Evolutionary conservation across 2,888 invertebrate genomes (phyloP).

Genomic region (Gisinianus flammeolus): DNA sequence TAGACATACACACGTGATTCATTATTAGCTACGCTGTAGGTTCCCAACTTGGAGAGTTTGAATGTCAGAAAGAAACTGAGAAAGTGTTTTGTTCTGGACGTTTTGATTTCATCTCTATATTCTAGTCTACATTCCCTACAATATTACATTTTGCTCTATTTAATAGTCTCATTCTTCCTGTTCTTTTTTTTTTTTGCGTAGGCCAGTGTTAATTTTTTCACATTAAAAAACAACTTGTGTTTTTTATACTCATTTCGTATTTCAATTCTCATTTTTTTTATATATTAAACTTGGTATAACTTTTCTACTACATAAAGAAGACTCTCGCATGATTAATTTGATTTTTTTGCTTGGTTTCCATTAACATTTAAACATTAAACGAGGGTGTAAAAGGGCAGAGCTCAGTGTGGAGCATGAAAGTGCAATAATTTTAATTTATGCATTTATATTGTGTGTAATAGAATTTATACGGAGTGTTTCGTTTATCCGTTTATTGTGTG

Average conservation of each 20-base stretch:
- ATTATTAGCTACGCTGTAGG: background rate
- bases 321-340: background rate
- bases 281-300: too few relatives aligned
- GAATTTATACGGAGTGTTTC: too few relatives aligned
- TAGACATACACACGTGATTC: background rate
- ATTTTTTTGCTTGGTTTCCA: background rate
- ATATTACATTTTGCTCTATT: too few relatives aligned
- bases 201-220: too few relatives aligned
- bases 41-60: background rate
- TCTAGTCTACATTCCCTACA: too few relatives aligned
- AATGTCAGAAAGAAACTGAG: background rate
- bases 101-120: background rate
- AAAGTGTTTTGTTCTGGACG: background rate
- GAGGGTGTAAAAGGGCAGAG: slow-evolving; percentile 6
- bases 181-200: background rate
- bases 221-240: too few relatives aligned
- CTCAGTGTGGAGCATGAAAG: slow-evolving; percentile 33
- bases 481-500: too few relatives aligned
- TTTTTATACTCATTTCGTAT: background rate
- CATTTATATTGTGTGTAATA: slow-evolving; percentile 4
- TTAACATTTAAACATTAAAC: background rate
- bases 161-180: too few relatives aligned
- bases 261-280: background rate
- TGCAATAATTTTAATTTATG: slow-evolving; percentile 38
- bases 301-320: too few relatives aligned